phyloP scores from a whole-genome alignment of 2,888 invertebrate genomes.

The Dilophus febrilis region DNA sequence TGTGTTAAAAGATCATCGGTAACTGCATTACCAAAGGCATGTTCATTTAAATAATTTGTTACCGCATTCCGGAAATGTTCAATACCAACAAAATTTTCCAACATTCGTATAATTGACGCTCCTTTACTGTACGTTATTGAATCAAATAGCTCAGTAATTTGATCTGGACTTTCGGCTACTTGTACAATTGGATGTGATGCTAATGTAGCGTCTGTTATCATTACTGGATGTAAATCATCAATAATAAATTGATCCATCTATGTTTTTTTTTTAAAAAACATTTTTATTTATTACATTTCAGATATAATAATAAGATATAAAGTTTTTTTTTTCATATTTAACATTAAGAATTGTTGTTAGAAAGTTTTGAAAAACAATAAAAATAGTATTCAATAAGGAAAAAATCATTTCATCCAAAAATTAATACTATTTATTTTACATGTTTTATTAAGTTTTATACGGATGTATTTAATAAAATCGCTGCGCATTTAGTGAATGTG shows the following conservation, averaged over 20 bases:
- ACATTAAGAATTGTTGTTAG: too few species aligned
- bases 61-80: constrained; percentile 56
- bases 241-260: constrained; percentile 53
- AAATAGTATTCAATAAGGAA: too few species aligned
- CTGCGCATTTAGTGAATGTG: too few species aligned
- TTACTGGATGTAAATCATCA: constrained; percentile 51
- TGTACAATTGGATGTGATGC: constrained; percentile 85
- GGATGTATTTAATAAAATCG: too few species aligned
- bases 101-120: constrained; percentile 74
- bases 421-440: too few species aligned
- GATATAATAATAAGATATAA: constrained; percentile 5
- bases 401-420: too few species aligned
- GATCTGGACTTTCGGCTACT: constrained; percentile 64
- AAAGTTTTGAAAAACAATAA: neutral
- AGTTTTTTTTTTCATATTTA: too few species aligned
- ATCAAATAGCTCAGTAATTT: constrained; percentile 86
- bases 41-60: constrained; percentile 49
- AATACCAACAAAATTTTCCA: constrained; percentile 55
- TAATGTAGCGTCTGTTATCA: constrained; percentile 56
- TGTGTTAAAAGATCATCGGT: constrained; percentile 55
- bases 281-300: constrained; percentile 2
- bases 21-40: constrained; percentile 50
- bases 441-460: too few species aligned
- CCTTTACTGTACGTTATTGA: constrained; percentile 85
- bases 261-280: constrained; percentile 37